A percentile compares a stretch with the other conserved stretches of the same genome.
Conservation (phyloP, 2,797 vertebrate genomes). For the Lepus townsendii region DNA sequence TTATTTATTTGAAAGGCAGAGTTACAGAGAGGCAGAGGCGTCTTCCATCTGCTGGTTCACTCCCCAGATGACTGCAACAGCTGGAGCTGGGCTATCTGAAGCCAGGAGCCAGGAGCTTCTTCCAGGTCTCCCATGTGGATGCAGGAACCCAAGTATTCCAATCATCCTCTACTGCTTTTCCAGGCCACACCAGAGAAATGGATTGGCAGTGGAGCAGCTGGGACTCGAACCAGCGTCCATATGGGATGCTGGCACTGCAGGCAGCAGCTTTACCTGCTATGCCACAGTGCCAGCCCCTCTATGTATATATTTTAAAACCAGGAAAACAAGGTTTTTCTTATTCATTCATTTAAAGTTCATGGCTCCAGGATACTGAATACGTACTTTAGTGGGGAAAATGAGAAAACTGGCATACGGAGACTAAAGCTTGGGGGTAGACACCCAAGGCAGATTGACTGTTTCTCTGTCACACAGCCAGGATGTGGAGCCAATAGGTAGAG, state of each 20-base stretch:
- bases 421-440: not conserved
- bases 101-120: too few relatives aligned
- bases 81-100: too few relatives aligned
- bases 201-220: too few relatives aligned
- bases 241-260: not conserved
- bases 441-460: not conserved
- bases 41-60: too few relatives aligned
- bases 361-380: not conserved
- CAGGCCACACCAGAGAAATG: not conserved
- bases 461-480: not conserved
- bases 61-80: too few relatives aligned
- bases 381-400: not conserved
- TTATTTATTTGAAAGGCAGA: too few relatives aligned
- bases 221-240: too few relatives aligned
- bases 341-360: constrained; percentile 7
- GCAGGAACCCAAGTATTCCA: too few relatives aligned
- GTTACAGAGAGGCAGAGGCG: too few relatives aligned
- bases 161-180: not conserved
- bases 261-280: not conserved
- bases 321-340: not conserved
- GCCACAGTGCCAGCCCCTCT: not conserved
- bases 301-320: not conserved
- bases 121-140: too few relatives aligned
- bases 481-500: not conserved
- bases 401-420: not conserved